Percentiles rank a stretch among this genome's conserved stretches.
Evolutionary conservation across 1,140 invertebrate genomes (phyloP).

Genomic region (Zaprionus vittiger): DNA sequence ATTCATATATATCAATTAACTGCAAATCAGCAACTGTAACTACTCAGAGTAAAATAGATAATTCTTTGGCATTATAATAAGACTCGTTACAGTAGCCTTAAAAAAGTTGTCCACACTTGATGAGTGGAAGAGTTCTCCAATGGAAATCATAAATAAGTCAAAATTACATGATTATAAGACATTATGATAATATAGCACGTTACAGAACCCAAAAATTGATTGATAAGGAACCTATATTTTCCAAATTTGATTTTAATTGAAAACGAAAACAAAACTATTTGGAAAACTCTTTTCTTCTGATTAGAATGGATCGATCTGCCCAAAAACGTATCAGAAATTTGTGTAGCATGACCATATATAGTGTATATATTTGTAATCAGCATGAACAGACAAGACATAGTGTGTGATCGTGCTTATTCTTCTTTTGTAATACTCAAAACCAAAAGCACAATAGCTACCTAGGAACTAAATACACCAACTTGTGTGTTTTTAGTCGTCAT

Average conservation of each 20-base stretch:
- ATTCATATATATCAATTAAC: no score
- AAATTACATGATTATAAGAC: neutral
- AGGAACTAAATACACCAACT: neutral
- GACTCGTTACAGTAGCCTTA: no score
- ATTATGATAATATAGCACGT: neutral
- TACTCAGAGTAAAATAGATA: no score
- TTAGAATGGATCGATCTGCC: neutral
- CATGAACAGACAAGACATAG: no score
- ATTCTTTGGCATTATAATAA: no score
- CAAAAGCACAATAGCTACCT: neutral
- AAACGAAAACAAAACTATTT: no score
- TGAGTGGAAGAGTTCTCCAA: neutral
- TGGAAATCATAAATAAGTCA: neutral
- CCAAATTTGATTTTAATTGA: no score
- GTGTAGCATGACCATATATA: neutral
- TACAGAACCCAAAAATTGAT: no score
- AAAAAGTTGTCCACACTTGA: no score
- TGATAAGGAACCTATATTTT: neutral
- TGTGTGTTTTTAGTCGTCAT: neutral
- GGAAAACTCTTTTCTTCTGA: neutral
- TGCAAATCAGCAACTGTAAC: no score
- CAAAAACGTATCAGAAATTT: neutral
- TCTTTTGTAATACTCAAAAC: neutral
- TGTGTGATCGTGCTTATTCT: neutral
- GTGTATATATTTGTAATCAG: neutral